phyloP scores from a whole-genome alignment of 1,140 invertebrate genomes.

The Araneus ventricosus region DNA sequence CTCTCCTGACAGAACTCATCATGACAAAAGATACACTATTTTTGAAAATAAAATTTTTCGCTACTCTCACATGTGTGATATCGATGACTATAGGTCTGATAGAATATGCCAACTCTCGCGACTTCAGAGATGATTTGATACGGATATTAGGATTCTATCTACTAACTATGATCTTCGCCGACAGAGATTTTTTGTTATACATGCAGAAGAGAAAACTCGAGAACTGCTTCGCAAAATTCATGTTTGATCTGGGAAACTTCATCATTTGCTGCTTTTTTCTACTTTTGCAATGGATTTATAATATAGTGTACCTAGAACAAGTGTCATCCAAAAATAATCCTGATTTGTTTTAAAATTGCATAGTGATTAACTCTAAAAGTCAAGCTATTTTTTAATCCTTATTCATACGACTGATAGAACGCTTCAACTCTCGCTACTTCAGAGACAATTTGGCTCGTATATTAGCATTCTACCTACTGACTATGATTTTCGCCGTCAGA shows the following conservation, averaged over 20 bases:
- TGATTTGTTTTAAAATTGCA: background rate
- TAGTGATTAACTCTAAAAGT: too few relatives aligned
- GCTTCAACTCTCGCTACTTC: too few relatives aligned
- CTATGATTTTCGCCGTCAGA: too few relatives aligned
- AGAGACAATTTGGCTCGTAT: too few relatives aligned
- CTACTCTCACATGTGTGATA: background rate
- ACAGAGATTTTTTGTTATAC: constrained; percentile 1
- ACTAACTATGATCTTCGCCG: background rate
- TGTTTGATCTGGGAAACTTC: background rate
- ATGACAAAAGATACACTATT: constrained; percentile 6
- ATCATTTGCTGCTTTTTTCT: background rate
- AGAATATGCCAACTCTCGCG: background rate
- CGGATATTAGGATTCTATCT: background rate
- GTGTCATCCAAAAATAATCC: background rate
- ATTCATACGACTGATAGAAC: too few relatives aligned
- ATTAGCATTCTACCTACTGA: too few relatives aligned
- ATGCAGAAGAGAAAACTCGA: background rate
- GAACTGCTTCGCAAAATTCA: constrained; percentile 3
- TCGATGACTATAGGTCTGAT: background rate
- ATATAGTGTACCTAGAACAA: background rate
- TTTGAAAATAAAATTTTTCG: constrained; percentile 8
- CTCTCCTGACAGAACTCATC: background rate
- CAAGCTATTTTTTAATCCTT: too few relatives aligned
- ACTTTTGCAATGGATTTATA: background rate
- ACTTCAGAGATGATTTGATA: constrained; percentile 10